phyloP scores from a whole-genome alignment of 2,888 invertebrate species.

The Andrena camellia region DNA sequence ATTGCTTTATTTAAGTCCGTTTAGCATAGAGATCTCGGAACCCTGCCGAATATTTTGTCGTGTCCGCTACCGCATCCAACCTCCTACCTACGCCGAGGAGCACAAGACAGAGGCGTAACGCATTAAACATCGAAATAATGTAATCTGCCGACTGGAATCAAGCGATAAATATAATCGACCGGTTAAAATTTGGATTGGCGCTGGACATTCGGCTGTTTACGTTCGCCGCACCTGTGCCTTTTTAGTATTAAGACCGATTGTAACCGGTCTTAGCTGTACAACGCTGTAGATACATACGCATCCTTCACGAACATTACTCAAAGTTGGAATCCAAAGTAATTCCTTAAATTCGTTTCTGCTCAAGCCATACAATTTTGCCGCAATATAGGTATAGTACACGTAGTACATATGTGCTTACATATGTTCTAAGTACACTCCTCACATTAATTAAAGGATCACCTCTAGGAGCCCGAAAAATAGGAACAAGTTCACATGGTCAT shows the following conservation, averaged over 20 bases:
- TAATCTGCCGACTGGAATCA: conserved; percentile 76
- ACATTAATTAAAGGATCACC: no score
- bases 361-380: no score
- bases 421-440: no score
- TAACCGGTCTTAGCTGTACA: conserved; percentile 1
- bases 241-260: conserved; percentile 30
- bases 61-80: conserved; percentile 41
- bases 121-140: conserved; percentile 79
- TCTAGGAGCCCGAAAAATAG: no score
- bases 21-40: conserved; percentile 69
- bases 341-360: no score
- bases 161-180: conserved; percentile 78
- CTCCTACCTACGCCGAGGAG: conserved; percentile 5
- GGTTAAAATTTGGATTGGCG: conserved; percentile 77
- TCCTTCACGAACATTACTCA: not conserved
- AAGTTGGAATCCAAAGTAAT: not conserved
- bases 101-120: conserved; percentile 60
- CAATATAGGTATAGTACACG: no score
- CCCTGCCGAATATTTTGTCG: conserved; percentile 68
- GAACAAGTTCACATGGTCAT: no score
- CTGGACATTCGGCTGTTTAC: conserved; percentile 46
- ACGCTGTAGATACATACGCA: not conserved
- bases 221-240: conserved; percentile 58
- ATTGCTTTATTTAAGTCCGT: conserved; percentile 80
- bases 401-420: no score